These are phyloP conservation scores for Oncopeltus fasciatus DNA, from an alignment of 1,140 invertebrate genomes.

Conservation along the genomic window DNA sequence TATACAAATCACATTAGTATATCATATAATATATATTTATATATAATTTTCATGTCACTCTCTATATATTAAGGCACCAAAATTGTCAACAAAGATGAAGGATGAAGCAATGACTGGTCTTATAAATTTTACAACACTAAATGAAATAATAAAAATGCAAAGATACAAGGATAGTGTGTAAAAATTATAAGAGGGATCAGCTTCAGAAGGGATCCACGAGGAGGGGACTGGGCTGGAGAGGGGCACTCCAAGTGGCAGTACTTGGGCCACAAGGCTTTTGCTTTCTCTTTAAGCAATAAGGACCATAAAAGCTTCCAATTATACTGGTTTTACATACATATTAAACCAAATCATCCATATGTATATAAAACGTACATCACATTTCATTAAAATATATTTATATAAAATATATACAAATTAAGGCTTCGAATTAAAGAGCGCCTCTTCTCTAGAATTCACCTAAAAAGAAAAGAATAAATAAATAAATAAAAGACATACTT, in stretches of 20 bases:
- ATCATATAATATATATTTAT: neutral
- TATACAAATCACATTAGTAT: neutral
- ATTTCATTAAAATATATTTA: neutral
- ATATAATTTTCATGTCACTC: neutral
- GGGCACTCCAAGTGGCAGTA: neutral
- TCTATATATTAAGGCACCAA: neutral
- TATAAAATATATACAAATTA: neutral
- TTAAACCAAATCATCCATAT: neutral
- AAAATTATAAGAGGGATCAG: neutral
- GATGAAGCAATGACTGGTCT: neutral
- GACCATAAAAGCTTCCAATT: neutral
- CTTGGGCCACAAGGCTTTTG: neutral
- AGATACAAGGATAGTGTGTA: neutral
- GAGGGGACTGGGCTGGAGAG: neutral
- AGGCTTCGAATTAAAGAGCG: neutral
- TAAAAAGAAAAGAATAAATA: neutral
- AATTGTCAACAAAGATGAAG: slow-evolving; percentile 1
- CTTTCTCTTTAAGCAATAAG: neutral
- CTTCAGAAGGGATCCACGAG: neutral
- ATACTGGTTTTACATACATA: neutral
- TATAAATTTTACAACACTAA: neutral
- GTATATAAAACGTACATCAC: slow-evolving; percentile 3
- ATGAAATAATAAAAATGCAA: neutral
- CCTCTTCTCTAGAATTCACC: neutral
- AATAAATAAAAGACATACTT: no score